A percentile compares a stretch with the other conserved stretches of the same genome.
Evolutionary conservation across 23 tunicate species (phyloP).

Genomic region (Phallusia fumigata): DNA sequence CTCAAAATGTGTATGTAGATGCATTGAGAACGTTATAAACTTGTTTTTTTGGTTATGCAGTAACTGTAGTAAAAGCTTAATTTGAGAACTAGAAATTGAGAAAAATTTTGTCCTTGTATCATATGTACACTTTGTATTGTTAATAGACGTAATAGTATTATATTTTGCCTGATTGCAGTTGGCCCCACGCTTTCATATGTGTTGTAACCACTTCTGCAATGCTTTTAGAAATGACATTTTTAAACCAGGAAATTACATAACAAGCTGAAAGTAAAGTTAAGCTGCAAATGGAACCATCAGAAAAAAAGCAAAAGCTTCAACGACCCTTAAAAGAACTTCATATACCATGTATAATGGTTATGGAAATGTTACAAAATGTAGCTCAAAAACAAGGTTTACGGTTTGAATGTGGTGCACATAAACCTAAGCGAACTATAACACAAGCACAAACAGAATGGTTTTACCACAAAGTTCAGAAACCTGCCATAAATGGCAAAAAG

Average conservation of each 20-base stretch:
- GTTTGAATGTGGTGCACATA: constrained; percentile 19
- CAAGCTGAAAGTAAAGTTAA: neutral
- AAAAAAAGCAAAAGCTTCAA: constrained; percentile 1
- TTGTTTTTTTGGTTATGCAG: too few species aligned
- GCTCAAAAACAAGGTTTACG: constrained; percentile 31
- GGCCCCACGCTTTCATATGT: too few species aligned
- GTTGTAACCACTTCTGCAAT: too few species aligned
- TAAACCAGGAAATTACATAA: neutral
- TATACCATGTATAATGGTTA: constrained; percentile 33
- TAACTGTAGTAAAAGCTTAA: too few species aligned
- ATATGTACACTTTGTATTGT: too few species aligned
- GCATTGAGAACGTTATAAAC: too few species aligned
- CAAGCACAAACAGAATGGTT: constrained; percentile 57
- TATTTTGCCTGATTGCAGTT: too few species aligned
- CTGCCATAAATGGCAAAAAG: constrained; percentile 6
- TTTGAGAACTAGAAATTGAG: too few species aligned
- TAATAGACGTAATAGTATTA: too few species aligned
- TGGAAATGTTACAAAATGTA: constrained; percentile 24
- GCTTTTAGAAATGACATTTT: neutral
- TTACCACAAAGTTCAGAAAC: neutral
- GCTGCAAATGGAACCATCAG: constrained; percentile 12
- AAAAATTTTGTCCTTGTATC: too few species aligned
- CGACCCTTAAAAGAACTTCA: neutral
- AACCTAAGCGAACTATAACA: constrained; percentile 26
- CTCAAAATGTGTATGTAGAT: too few species aligned